Percentiles rank a stretch among this genome's conserved stretches.
These are phyloP conservation scores for Drosophila guanche DNA, from an alignment of 1,140 invertebrate species.

Conservation along the genomic window DNA sequence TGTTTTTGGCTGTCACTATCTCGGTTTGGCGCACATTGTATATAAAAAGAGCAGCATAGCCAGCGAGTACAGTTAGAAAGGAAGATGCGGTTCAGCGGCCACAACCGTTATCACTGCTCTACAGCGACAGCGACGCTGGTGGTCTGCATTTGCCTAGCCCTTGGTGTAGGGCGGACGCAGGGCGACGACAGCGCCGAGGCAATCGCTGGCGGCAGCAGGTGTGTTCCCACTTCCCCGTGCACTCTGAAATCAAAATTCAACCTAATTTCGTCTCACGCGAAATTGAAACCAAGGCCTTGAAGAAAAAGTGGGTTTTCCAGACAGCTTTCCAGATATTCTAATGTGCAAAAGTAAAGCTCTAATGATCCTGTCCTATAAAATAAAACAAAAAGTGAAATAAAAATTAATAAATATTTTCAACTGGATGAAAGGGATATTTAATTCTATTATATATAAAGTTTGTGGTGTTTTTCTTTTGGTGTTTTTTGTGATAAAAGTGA, in stretches of 20 bases:
- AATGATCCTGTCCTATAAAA: too few species aligned
- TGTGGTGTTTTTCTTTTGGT: too few species aligned
- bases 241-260: background rate
- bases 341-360: too few species aligned
- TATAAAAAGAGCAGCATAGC: slow-evolving; percentile 31
- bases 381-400: too few species aligned
- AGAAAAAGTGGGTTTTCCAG: too few species aligned
- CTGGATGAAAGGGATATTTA: too few species aligned
- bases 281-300: background rate
- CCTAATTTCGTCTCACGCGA: slow-evolving; percentile 1
- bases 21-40: slow-evolving; percentile 10
- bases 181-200: slow-evolving; percentile 19
- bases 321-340: too few species aligned
- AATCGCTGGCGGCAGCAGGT: slow-evolving; percentile 40
- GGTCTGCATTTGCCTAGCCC: slow-evolving; percentile 37
- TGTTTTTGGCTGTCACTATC: slow-evolving; percentile 4
- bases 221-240: slow-evolving; percentile 17
- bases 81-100: slow-evolving; percentile 46
- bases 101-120: slow-evolving; percentile 36
- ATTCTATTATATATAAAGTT: too few species aligned
- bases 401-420: too few species aligned
- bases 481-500: too few species aligned
- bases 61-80: slow-evolving; percentile 28
- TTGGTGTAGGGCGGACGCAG: slow-evolving; percentile 32
- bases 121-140: slow-evolving; percentile 2